Base-by-base conservation (phyloP, 2,113 vertebrate genomes). In the Reinhardtius hippoglossoides region DNA sequence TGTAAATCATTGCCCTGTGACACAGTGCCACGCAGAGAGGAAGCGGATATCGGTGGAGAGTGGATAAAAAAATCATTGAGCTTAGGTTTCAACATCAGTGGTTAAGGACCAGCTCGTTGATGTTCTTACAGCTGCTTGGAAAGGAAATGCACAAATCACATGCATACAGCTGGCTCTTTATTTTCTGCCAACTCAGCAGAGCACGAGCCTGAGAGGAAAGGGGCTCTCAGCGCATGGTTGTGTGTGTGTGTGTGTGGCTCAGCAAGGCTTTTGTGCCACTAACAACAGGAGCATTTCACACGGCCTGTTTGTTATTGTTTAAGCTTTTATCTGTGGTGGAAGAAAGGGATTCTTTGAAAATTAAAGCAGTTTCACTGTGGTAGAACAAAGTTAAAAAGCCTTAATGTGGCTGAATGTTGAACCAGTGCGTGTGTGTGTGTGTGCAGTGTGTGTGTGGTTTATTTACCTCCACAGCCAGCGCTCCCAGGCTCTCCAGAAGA, bases 391-490 rank as follows among this genome's bases (percentile, higher is more conserved):
- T 40, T 40, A 12, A 40, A 35, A 40, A 2, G 31, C 31, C 31
- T 35, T 35, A 35, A 40, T 40, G 8, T 40, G 37, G 2, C 37
- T 40, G 37, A 40, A 40, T 40, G 37, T 40, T 40, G 37, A 40
- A 40, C 37, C 37, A 12, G 37, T 40, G 37, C 5, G 37, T 9
- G 37, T 40, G 35, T 37, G 26, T 60, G 23, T 37, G 20, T 48
- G 48, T 10, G 26, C 3, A 2, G 14, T 56, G 46, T 4, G 46
- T 4, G 46, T 62, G 67, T 52, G 20, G 59, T 70, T 37, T 20
- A 55, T 90, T 79, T 94, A 98, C 97, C 96, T 97, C 96, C 74
- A 94, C 91, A 26, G 95, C 83, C 73, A 98, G 90, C 0, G 91
- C 92, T 48, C 94, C 94, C 55, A 97, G 2, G 84, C 94, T 97